Percentiles rank a stretch among this genome's conserved stretches.
Evolutionary conservation across 2,888 invertebrate genomes (phyloP).

Genomic region (Cheilosia vulpina): DNA sequence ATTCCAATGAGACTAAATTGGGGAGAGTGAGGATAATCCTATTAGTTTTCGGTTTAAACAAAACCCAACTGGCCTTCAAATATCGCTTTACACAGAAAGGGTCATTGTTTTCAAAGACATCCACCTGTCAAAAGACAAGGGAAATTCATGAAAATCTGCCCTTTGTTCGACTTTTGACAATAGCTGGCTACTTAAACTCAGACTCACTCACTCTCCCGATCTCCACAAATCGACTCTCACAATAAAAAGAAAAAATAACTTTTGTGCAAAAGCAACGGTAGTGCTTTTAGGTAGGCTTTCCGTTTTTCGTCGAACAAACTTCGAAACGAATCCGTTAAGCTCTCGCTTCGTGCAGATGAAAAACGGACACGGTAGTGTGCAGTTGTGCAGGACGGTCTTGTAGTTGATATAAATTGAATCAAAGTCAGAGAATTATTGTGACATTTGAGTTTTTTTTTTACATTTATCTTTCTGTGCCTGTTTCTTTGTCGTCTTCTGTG

Average conservation of each 20-base stretch:
- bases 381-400: slow-evolving; percentile 54
- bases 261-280: slow-evolving; percentile 27
- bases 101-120: no score
- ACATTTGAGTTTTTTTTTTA: slow-evolving; percentile 19
- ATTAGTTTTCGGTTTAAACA: no score
- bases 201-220: neutral
- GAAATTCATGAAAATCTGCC: neutral
- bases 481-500: slow-evolving; percentile 37
- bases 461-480: slow-evolving; percentile 41
- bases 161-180: slow-evolving; percentile 1
- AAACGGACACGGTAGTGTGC: slow-evolving; percentile 60
- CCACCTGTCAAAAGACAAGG: neutral
- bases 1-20: no score
- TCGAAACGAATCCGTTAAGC: slow-evolving; percentile 50
- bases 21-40: no score
- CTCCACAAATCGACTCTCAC: neutral
- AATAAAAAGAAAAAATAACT: neutral
- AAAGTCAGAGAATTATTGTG: slow-evolving; percentile 38
- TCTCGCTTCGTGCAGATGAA: slow-evolving; percentile 44
- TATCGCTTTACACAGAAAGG: no score
- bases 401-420: slow-evolving; percentile 22
- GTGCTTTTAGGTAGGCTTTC: slow-evolving; percentile 5
- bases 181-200: no score
- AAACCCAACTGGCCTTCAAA: no score
- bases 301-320: slow-evolving; percentile 20